Conservation (phyloP, 2,113 vertebrate genomes). For the Neotragus pygmaeus region DNA sequence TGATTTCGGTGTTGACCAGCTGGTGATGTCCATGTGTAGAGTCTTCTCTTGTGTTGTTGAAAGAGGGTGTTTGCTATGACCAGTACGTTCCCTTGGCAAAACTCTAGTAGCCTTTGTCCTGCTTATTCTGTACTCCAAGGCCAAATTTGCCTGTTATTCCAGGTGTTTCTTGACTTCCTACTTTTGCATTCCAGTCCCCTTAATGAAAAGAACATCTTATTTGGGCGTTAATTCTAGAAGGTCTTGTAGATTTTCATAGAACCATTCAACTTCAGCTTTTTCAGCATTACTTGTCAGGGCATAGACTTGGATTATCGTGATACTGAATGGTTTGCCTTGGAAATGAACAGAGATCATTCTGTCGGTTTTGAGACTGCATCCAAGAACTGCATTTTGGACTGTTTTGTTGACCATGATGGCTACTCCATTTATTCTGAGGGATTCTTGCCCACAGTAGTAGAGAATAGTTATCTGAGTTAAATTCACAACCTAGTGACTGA, state of each 20-base stretch:
- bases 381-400: not conserved
- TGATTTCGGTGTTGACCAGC: rapidly evolving
- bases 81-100: not conserved
- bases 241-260: not conserved
- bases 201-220: not conserved
- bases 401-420: not conserved
- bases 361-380: not conserved
- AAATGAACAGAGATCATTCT: not conserved
- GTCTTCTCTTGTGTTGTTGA: not conserved
- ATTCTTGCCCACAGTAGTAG: not conserved
- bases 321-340: not conserved
- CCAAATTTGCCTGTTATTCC: not conserved
- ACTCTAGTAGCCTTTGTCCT: not conserved
- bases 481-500: not conserved
- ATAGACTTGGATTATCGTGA: not conserved
- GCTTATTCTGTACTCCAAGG: not conserved
- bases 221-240: not conserved
- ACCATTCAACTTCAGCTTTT: not conserved
- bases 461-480: not conserved
- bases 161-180: not conserved
- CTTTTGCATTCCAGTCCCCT: not conserved
- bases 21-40: not conserved
- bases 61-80: not conserved
- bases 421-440: not conserved
- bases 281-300: not conserved